These are phyloP conservation scores for Helobdella robusta DNA, from an alignment of 2,888 invertebrate species.

Conservation along the genomic window DNA sequence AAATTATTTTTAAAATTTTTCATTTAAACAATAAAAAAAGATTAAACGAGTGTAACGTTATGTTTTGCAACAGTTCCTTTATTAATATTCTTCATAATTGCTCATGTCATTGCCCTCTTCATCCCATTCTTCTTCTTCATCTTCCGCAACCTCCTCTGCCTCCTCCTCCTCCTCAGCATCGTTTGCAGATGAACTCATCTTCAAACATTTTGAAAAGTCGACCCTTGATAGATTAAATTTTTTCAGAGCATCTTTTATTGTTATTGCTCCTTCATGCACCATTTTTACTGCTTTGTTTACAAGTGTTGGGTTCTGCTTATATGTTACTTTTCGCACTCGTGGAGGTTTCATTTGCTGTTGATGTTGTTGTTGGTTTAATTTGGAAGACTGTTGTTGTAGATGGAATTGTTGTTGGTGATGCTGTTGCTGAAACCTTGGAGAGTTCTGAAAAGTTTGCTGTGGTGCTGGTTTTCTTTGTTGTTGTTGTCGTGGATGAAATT, in stretches of 20 bases:
- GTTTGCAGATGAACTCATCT: not conserved
- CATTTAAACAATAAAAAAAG: conserved; percentile 38
- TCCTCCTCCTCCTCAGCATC: no score
- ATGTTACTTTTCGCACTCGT: not conserved
- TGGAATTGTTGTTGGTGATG: no score
- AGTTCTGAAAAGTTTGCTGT: no score
- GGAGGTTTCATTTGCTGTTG: not conserved
- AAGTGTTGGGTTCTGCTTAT: not conserved
- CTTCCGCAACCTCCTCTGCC: not conserved
- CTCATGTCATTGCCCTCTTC: not conserved
- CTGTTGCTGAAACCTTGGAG: no score
- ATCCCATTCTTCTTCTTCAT: not conserved
- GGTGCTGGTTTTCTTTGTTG: no score
- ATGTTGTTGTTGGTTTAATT: not conserved
- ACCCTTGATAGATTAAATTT: not conserved
- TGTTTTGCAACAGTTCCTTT: not conserved
- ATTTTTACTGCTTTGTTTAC: not conserved
- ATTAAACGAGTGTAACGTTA: not conserved
- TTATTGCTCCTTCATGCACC: not conserved
- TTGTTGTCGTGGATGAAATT: no score
- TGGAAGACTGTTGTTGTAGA: no score
- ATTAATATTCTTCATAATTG: not conserved
- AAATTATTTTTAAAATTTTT: no score
- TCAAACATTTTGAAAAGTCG: not conserved
- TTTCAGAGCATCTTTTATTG: not conserved